Conservation (phyloP, 2,888 invertebrate genomes). For the Dioctria rufipes region DNA sequence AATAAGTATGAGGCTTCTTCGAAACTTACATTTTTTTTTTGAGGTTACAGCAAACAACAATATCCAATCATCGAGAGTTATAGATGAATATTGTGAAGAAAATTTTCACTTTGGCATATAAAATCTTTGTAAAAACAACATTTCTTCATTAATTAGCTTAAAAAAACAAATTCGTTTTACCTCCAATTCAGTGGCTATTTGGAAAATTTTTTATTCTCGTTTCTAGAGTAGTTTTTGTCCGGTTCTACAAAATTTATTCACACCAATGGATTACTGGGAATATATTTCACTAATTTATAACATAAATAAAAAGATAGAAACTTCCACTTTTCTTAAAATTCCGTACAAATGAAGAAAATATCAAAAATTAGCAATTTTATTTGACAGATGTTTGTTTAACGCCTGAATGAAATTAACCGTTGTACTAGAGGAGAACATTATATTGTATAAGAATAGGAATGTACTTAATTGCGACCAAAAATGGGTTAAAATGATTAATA, state of each 20-base stretch:
- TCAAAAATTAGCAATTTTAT: conserved; percentile 46
- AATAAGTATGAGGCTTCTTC: no score
- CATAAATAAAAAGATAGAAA: background rate
- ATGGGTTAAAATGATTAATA: background rate
- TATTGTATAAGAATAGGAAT: background rate
- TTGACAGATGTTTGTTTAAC: conserved; percentile 65
- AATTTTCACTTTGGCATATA: no score
- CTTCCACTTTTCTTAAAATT: background rate
- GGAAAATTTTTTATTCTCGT: background rate
- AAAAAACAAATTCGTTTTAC: background rate
- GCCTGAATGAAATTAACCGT: conserved; percentile 57
- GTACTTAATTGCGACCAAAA: background rate
- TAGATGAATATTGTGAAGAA: no score
- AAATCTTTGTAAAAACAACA: no score
- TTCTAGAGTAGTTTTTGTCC: no score
- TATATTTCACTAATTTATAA: conserved; percentile 3
- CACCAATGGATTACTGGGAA: background rate
- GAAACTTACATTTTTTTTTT: no score
- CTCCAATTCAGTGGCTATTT: background rate
- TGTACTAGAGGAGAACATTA: conserved; percentile 3
- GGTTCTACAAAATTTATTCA: no score
- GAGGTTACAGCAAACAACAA: no score
- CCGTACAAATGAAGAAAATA: conserved; percentile 8
- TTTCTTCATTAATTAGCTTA: no score
- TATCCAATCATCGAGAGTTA: no score